Conservation (phyloP, 2,797 vertebrate genomes). For the Heteromormyrus szaboi region DNA sequence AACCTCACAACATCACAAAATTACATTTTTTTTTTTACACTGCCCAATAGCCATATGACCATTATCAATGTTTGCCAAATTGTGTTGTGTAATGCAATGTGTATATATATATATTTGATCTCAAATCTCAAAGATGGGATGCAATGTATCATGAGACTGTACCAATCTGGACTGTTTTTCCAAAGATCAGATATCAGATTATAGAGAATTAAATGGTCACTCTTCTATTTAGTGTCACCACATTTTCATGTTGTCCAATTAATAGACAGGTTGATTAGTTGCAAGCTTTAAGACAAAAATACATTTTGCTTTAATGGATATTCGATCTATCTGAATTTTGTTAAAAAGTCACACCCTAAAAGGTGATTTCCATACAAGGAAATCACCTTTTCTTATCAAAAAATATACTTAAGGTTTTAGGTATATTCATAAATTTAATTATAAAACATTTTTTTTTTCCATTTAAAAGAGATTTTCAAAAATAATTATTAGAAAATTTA, state of each 20-base stretch:
- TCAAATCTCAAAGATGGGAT: neutral
- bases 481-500: neutral
- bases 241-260: neutral
- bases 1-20: conserved; percentile 33
- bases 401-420: neutral
- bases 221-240: neutral
- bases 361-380: neutral
- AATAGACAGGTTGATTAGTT: neutral
- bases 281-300: neutral
- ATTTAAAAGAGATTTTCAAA: neutral
- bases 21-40: neutral
- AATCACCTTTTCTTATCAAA: neutral
- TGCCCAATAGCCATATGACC: neutral
- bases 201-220: neutral
- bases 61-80: neutral
- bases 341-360: neutral
- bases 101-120: neutral
- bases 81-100: neutral
- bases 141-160: neutral
- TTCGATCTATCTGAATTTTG: neutral
- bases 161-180: neutral
- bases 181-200: neutral
- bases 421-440: neutral
- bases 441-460: neutral
- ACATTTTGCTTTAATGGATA: neutral